Conservation (phyloP, 2,113 vertebrate species). For the Semnornis frantzii region DNA sequence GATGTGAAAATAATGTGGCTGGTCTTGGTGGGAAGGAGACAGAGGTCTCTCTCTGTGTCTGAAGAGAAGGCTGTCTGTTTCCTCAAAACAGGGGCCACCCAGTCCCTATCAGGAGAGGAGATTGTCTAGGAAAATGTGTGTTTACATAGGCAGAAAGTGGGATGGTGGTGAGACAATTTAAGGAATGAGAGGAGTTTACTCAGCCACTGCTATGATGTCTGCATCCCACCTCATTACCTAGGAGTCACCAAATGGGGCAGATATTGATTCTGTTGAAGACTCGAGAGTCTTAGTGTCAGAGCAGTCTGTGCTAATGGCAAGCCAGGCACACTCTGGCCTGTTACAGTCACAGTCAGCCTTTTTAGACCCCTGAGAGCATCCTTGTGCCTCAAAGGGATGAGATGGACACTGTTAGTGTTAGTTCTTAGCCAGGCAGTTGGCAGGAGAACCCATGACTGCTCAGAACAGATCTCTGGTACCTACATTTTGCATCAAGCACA, state of each 20-base stretch:
- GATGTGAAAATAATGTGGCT: neutral
- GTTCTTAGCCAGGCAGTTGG: neutral
- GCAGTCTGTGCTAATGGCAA: neutral
- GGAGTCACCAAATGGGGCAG: neutral
- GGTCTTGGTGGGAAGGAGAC: neutral
- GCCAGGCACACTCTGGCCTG: neutral
- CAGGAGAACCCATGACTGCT: neutral
- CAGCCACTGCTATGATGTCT: neutral
- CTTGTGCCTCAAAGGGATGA: neutral
- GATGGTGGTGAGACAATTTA: neutral
- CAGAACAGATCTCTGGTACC: neutral
- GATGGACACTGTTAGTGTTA: neutral
- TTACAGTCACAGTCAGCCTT: neutral
- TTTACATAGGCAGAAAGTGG: neutral
- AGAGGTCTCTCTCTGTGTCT: neutral
- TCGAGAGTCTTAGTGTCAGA: neutral
- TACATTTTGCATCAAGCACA: fast-evolving
- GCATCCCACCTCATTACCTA: neutral
- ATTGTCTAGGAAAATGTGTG: neutral
- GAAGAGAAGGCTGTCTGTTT: neutral
- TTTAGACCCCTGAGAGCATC: neutral
- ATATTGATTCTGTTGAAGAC: neutral
- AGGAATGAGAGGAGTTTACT: neutral
- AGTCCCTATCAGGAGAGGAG: neutral
- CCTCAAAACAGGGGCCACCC: neutral